Percentiles rank a stretch among this genome's conserved stretches.
Evolutionary conservation across 2,888 invertebrate species (phyloP).

Genomic region (Alloplasta piceator): DNA sequence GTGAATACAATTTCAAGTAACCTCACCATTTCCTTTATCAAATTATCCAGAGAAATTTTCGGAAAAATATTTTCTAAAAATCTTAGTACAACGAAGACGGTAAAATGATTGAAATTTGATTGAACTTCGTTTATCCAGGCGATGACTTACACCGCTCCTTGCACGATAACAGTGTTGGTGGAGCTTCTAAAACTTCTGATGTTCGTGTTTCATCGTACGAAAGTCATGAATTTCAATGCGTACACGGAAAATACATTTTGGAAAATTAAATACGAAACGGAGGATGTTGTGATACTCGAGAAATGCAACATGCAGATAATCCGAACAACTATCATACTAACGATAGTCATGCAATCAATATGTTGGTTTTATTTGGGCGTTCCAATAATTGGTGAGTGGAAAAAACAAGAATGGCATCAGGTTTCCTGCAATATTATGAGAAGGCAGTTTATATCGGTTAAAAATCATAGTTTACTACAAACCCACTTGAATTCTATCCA

Average conservation of each 20-base stretch:
- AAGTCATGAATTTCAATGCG: conserved; percentile 67
- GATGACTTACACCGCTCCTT: conserved; percentile 65
- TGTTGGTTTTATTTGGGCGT: conserved; percentile 67
- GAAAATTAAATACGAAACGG: conserved; percentile 59
- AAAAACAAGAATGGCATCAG: background rate
- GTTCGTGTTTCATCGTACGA: conserved; percentile 63
- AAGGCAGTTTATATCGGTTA: too few species aligned
- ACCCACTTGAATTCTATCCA: conserved; percentile 15
- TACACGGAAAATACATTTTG: conserved; percentile 69
- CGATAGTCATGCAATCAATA: conserved; percentile 61
- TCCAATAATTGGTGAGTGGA: conserved; percentile 70
- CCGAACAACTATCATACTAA: conserved; percentile 52
- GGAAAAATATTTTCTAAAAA: too few species aligned
- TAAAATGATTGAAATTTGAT: too few species aligned
- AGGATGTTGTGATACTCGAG: conserved; percentile 62
- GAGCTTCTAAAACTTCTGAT: conserved; percentile 66
- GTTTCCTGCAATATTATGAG: too few species aligned
- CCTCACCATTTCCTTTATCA: too few species aligned
- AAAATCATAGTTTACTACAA: conserved; percentile 9
- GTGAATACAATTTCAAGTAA: too few species aligned
- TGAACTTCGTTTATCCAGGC: conserved; percentile 51
- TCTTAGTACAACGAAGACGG: too few species aligned
- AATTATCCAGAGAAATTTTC: too few species aligned
- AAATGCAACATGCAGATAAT: conserved; percentile 64
- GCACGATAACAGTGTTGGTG: conserved; percentile 59